Conservation (phyloP, 2,888 invertebrate genomes). For the Chloroclysta siterata region DNA sequence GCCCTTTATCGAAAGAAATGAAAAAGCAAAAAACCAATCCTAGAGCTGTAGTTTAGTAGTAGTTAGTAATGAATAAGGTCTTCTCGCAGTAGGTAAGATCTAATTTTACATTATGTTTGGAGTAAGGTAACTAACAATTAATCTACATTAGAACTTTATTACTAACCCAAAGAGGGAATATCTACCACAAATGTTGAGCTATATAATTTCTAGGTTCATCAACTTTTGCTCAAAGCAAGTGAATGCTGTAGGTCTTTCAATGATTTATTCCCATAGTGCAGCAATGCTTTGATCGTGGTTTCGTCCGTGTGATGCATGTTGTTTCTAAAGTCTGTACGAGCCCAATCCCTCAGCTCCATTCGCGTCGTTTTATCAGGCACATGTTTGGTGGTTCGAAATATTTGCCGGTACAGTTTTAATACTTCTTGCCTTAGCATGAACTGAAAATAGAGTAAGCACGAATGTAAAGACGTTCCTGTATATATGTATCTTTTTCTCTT, state of each 20-base stretch:
- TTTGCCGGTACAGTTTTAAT: slow-evolving; percentile 89
- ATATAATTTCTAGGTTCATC: slow-evolving; percentile 8
- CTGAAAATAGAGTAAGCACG: slow-evolving; percentile 74
- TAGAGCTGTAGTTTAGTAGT: not conserved
- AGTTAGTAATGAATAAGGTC: no score
- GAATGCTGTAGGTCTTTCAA: slow-evolving; percentile 88
- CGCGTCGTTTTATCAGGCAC: slow-evolving; percentile 87
- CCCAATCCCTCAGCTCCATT: slow-evolving; percentile 89
- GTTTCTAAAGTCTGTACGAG: slow-evolving; percentile 88
- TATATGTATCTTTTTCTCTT: no score
- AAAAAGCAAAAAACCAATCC: not conserved
- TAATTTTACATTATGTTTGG: no score
- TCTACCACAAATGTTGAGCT: no score
- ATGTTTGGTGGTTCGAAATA: slow-evolving; percentile 87
- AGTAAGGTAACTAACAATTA: no score
- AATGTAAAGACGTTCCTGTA: no score
- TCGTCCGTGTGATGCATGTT: slow-evolving; percentile 90
- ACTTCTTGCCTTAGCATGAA: slow-evolving; percentile 93
- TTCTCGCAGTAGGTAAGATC: no score
- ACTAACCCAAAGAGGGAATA: no score
- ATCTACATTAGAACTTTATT: no score
- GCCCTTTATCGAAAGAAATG: no score
- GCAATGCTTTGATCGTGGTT: slow-evolving; percentile 88
- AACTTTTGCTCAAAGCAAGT: slow-evolving; percentile 84
- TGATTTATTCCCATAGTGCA: slow-evolving; percentile 89